Evolutionary conservation across 2,113 vertebrate genomes (phyloP).

Genomic region (Zapus hudsonius): DNA sequence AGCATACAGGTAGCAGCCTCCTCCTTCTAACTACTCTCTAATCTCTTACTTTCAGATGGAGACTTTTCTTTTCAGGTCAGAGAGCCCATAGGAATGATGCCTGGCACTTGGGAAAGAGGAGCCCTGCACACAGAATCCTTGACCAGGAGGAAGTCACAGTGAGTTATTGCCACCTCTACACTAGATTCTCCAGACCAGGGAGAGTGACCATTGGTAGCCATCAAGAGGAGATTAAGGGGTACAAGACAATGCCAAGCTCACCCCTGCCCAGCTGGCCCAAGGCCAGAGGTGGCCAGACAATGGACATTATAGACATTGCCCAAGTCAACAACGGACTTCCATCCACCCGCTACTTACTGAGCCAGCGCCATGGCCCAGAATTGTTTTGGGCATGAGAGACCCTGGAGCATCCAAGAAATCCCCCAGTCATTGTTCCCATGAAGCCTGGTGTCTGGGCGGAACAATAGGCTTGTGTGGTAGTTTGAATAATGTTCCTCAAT

Average conservation of each 20-base stretch:
- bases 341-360: background rate
- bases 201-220: background rate
- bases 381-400: background rate
- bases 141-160: background rate
- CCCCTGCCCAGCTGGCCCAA: background rate
- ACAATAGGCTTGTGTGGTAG: no score
- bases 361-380: background rate
- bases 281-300: background rate
- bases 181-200: background rate
- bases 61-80: background rate
- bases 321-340: background rate
- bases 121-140: background rate
- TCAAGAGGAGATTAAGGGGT: background rate
- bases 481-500: no score
- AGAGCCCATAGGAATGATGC: background rate
- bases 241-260: background rate
- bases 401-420: background rate
- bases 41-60: no score
- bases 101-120: background rate
- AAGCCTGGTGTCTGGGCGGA: background rate
- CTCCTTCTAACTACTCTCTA: no score
- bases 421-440: background rate
- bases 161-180: rapidly evolving
- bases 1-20: no score
- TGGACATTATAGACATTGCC: background rate